Evolutionary conservation across 2,888 invertebrate species (phyloP).

Genomic region (Ormyrus labotus): DNA sequence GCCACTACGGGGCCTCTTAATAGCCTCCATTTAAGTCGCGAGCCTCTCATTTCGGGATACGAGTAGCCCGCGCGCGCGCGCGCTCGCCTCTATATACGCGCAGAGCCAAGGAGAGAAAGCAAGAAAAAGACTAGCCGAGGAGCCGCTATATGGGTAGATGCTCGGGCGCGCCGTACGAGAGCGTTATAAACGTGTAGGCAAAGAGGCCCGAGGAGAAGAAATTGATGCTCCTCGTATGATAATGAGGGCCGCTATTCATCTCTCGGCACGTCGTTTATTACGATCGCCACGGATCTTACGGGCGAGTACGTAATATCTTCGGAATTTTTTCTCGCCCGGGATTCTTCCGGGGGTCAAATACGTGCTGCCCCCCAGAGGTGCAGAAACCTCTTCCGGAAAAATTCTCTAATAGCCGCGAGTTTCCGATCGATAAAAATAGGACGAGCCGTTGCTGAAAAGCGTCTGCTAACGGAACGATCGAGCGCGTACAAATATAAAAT

Average conservation of each 20-base stretch:
- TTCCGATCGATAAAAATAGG: not conserved
- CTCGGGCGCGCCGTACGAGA: not conserved
- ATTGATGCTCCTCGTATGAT: slow-evolving; percentile 51
- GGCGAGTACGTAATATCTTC: slow-evolving; percentile 45
- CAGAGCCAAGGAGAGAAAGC: not conserved
- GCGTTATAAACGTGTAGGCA: not conserved
- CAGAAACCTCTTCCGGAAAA: slow-evolving; percentile 10
- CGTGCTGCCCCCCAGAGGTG: slow-evolving; percentile 14
- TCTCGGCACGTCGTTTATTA: slow-evolving; percentile 48
- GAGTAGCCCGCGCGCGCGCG: slow-evolving; percentile 15
- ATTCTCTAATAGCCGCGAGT: not conserved
- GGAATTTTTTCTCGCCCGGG: slow-evolving; percentile 21
- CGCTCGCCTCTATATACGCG: not conserved
- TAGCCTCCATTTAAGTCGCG: slow-evolving; percentile 11
- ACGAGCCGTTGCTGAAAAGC: too few species aligned
- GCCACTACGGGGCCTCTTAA: slow-evolving; percentile 34
- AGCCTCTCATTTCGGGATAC: slow-evolving; percentile 17
- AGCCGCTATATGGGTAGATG: not conserved
- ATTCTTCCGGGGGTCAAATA: slow-evolving; percentile 5
- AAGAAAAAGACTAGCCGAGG: not conserved
- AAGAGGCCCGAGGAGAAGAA: slow-evolving; percentile 13
- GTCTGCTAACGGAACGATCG: too few species aligned
- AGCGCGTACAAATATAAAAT: too few species aligned
- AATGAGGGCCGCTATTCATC: slow-evolving; percentile 48
- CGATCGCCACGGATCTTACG: slow-evolving; percentile 51